A percentile compares a stretch with the other conserved stretches of the same genome.
Conservation (phyloP, 2,888 invertebrate genomes). For the Noctua pronuba region DNA sequence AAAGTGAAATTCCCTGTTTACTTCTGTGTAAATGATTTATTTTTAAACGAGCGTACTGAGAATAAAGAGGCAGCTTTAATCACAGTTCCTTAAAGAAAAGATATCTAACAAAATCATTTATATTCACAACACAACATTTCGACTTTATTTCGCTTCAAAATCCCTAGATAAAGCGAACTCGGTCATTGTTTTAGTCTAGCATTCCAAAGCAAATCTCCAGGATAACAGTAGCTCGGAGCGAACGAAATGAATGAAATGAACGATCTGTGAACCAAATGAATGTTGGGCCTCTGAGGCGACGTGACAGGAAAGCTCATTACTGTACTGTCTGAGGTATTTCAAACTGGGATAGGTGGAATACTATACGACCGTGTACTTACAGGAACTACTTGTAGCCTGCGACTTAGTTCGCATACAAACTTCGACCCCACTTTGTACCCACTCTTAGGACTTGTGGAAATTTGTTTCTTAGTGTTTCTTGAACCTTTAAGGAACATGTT, state of each 20-base stretch:
- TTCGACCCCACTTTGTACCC: neutral
- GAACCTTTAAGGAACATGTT: slow-evolving; percentile 19
- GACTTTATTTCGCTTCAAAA: slow-evolving; percentile 32
- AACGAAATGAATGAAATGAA: slow-evolving; percentile 57
- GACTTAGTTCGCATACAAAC: slow-evolving; percentile 17
- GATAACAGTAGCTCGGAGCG: slow-evolving; percentile 49
- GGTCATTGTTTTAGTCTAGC: slow-evolving; percentile 50
- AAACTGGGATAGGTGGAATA: slow-evolving; percentile 5
- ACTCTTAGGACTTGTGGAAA: slow-evolving; percentile 10
- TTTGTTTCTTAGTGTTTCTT: slow-evolving; percentile 2
- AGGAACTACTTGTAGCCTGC: neutral
- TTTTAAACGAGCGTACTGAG: neutral
- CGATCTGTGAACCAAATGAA: slow-evolving; percentile 66
- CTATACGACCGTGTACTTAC: neutral
- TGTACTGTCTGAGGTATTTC: slow-evolving; percentile 38
- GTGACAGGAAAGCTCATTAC: slow-evolving; percentile 65
- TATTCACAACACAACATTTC: slow-evolving; percentile 44
- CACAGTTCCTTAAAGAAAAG: neutral
- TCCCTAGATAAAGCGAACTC: slow-evolving; percentile 40
- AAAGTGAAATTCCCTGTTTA: neutral
- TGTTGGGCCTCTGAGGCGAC: slow-evolving; percentile 50
- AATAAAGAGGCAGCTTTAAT: neutral
- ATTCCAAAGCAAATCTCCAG: slow-evolving; percentile 57
- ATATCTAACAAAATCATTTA: slow-evolving; percentile 20
- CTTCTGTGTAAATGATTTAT: neutral